A percentile compares a stretch with the other conserved stretches of the same genome.
Conservation (phyloP, 1,140 invertebrate species). For the Temnothorax curvispinosus region DNA sequence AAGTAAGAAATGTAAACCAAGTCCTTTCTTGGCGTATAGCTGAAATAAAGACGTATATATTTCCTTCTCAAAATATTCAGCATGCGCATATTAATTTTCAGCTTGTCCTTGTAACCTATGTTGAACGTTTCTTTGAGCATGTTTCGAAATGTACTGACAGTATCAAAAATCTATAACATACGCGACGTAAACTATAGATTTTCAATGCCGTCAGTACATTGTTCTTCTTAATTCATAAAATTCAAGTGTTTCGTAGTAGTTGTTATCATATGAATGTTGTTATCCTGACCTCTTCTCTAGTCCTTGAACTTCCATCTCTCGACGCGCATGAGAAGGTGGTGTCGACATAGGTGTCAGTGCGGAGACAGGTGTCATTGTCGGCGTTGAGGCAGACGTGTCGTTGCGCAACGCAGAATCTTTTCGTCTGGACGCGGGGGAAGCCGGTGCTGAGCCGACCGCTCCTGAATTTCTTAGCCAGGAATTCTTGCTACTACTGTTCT, state of each 20-base stretch:
- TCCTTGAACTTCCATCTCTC: constrained; percentile 87
- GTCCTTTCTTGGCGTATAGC: too few relatives aligned
- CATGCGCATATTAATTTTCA: too few relatives aligned
- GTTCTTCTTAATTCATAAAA: not conserved
- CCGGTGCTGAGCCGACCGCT: constrained; percentile 88
- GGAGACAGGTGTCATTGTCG: constrained; percentile 80
- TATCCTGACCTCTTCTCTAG: constrained; percentile 78
- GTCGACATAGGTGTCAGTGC: constrained; percentile 77
- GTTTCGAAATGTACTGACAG: too few relatives aligned
- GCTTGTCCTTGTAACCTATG: too few relatives aligned
- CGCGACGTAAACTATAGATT: not conserved
- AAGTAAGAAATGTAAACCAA: too few relatives aligned
- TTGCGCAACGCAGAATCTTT: constrained; percentile 78
- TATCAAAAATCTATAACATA: not conserved
- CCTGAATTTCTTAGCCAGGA: constrained; percentile 88
- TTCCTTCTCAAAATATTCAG: too few relatives aligned
- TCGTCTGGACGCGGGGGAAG: constrained; percentile 82
- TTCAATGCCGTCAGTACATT: not conserved
- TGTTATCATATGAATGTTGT: not conserved
- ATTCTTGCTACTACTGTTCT: constrained; percentile 84
- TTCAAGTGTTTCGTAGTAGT: not conserved
- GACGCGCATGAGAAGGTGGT: constrained; percentile 82
- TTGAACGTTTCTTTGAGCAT: too few relatives aligned
- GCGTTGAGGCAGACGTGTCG: constrained; percentile 76
- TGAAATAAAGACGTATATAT: too few relatives aligned